phyloP scores from a whole-genome alignment of 2,113 vertebrate genomes.

The Paedocypris sp. region DNA sequence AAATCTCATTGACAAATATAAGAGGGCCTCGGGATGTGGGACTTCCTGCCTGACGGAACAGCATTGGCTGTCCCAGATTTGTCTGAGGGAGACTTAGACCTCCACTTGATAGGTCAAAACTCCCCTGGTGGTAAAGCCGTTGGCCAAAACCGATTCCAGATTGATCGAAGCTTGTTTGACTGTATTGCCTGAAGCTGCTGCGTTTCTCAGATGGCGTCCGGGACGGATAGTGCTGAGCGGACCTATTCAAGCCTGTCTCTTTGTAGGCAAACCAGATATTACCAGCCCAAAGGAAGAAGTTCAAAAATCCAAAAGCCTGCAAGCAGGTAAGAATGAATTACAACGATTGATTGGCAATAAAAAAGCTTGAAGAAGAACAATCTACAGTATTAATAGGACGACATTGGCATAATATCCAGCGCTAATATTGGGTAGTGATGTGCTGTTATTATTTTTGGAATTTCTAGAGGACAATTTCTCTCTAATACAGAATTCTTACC shows the following conservation, averaged over 20 bases:
- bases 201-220: conserved; percentile 79
- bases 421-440: too few relatives aligned
- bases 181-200: conserved; percentile 67
- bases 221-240: conserved; percentile 70
- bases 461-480: too few relatives aligned
- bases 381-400: too few relatives aligned
- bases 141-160: conserved; percentile 39
- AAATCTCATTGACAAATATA: conserved; percentile 82
- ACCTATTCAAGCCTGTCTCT: conserved; percentile 94
- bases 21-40: conserved; percentile 63
- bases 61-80: conserved; percentile 54
- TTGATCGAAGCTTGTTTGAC: conserved; percentile 71
- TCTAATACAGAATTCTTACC: conserved; percentile 54
- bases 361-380: background rate
- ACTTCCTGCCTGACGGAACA: conserved; percentile 61
- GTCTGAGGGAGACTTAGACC: conserved; percentile 58
- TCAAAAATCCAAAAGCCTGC: conserved; percentile 93
- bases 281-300: conserved; percentile 91
- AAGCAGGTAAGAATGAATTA: conserved; percentile 7
- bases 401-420: too few relatives aligned
- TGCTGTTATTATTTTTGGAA: too few relatives aligned
- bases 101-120: conserved; percentile 53
- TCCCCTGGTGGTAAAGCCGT: conserved; percentile 34
- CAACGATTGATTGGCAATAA: background rate
- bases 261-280: conserved; percentile 99